Base-by-base conservation (phyloP, 2,113 vertebrate species). In the Gorilla gorilla region DNA sequence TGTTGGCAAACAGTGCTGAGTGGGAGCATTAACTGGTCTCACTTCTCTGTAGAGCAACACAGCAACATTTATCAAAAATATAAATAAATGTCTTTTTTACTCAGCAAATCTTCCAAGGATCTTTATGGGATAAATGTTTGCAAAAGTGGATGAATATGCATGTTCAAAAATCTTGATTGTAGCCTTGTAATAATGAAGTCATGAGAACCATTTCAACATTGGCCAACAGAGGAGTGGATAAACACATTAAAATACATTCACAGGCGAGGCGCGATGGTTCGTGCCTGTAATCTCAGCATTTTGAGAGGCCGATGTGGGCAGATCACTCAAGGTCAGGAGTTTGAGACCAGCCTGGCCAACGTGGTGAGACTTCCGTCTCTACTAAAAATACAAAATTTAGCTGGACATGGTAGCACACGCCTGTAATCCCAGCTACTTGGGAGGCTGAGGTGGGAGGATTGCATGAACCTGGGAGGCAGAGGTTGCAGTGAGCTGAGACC, bases 91-190 rank as follows among this genome's bases (percentile, higher is more conserved):
- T 72, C 68, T 85, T 72, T 91, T 61, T 82, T 59, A 79, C 64
- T 70, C 50, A 61, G 43, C 38, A 94, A 68, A n/a, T 83, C n/a
- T 88, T 76, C 57, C 30, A 78, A 89, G 40, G 13, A 92, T 73
- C 14, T 97, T 35, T 50, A 18, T 82, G 68, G 35, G 40, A 89
- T 89, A 88, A 89, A 89, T 82, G 83, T 43, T 81, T 94, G 38
- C 86, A 86, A 89, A 81, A 73, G 22, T 61, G 12, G 9, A 72
- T 38, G 78, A 88, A 89, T 3, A 30, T 20, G 1, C 32, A 38
- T 25, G 14, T 64, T 93, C 20, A 72, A 91, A 93, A 72, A 27
- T 91, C n/a, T 96, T 70, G 22, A 93, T 30, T 57, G 25, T 45
- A 89, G 59, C 30, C 13, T 64, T 22, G 1, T 61, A 40, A 52